Percentiles rank a stretch among this genome's conserved stretches.
Conservation (phyloP, 2,797 vertebrate species). For the Podarcis lilfordi region DNA sequence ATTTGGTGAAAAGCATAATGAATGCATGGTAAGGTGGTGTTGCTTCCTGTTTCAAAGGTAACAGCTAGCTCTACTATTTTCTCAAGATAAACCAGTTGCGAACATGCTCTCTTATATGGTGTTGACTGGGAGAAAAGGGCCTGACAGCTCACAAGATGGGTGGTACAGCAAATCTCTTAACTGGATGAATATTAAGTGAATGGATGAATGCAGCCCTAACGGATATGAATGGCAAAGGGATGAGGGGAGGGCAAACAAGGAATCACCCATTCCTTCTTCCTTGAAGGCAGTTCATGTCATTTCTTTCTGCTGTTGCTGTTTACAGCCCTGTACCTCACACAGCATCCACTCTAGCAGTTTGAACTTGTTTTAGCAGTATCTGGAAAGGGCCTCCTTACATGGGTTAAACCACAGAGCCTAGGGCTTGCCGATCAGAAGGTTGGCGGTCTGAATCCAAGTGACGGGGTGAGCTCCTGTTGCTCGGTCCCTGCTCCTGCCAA, state of each 20-base stretch:
- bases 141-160: background rate
- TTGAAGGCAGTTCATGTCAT: background rate
- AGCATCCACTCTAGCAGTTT: background rate
- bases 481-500: too few species aligned
- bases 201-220: background rate
- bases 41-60: background rate
- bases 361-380: background rate
- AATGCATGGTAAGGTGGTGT: background rate
- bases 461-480: too few species aligned
- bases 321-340: background rate
- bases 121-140: background rate
- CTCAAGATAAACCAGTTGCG: background rate
- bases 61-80: background rate
- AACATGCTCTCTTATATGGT: too few species aligned
- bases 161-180: background rate
- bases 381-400: background rate
- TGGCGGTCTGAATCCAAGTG: too few species aligned
- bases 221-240: background rate
- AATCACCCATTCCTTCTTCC: background rate
- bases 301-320: background rate
- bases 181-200: background rate
- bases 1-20: background rate
- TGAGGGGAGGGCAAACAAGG: too few species aligned
- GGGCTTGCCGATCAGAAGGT: too few species aligned
- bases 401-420: too few species aligned